Conservation (phyloP, 2,113 vertebrate species). For the Narcine bancroftii region DNA sequence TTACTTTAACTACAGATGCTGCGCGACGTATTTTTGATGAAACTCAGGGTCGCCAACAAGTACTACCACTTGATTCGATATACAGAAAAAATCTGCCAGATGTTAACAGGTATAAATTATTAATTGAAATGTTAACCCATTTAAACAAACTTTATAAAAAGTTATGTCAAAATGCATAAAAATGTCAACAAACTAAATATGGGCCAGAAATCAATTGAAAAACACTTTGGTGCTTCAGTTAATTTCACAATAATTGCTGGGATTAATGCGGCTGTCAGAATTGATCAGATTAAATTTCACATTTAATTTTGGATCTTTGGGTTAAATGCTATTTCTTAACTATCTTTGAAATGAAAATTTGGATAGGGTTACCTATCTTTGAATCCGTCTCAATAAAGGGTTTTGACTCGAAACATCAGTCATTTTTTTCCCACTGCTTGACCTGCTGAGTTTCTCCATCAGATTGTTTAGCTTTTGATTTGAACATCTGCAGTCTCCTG, state of each 20-base stretch:
- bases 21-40: constrained; percentile 66
- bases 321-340: not conserved
- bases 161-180: not conserved
- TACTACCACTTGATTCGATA: constrained; percentile 77
- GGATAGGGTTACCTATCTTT: not conserved
- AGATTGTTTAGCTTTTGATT: no score
- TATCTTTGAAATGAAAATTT: not conserved
- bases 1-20: constrained; percentile 69
- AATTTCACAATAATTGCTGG: not conserved
- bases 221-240: not conserved
- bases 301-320: not conserved
- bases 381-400: not conserved
- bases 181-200: not conserved
- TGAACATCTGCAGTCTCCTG: not conserved
- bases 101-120: constrained; percentile 62
- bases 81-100: constrained; percentile 62
- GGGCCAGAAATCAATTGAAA: not conserved
- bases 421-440: no score
- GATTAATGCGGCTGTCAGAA: not conserved
- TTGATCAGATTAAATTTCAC: not conserved
- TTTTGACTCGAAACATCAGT: no score
- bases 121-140: not conserved
- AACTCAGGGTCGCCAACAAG: constrained; percentile 73
- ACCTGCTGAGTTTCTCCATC: no score
- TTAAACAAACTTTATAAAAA: constrained; percentile 30